Base-by-base conservation (phyloP, 2,888 invertebrate genomes). In the Coelinius sp. region DNA sequence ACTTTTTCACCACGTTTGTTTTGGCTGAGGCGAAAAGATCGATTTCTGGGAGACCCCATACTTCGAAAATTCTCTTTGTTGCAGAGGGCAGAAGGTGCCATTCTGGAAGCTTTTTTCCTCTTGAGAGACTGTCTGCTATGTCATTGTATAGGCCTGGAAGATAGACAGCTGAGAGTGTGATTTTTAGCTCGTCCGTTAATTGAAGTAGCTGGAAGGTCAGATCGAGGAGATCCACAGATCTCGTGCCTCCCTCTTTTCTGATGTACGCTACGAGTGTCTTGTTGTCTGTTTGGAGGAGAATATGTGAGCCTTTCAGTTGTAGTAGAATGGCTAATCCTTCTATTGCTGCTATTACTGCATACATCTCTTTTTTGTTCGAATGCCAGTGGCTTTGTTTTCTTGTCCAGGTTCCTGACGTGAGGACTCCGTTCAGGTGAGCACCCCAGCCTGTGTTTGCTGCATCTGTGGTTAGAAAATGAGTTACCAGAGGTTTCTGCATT, bases 121-220 rank as follows among this genome's bases (percentile, higher is more conserved):
- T 49, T 14, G 46, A n/a, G n/a, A n/a, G n/a, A 8, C 49, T 20
- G 53, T 82, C 81, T 4, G 82, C 81, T 25, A 80, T 79, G 2
- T 78, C 77, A 68, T 84, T 83, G 82, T 78, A 80, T n/a, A 72
- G 65, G 6, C 81, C 81, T 24, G 82, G 81, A 4, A 82, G 72
- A 66, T 79, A 78, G 4, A 56, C 68, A 24, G 77, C 77, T 46
- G 78, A 70, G 2, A 83, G 62, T 1, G 66, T 71, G 22, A 79
- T 73, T 6, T 77, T 27, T 31, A 73, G 41, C 4, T 56, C 25
- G 53, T 78, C 74, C n/a, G 76, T 52, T 20, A 68, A 6, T 10
- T 44, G 12, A 1, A 74, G 68, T 3, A 74, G 12, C 31, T 35
- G 70, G 24, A 53, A 73, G 1, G 75, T 73, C 14, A 75, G 52